Conservation (phyloP, 92 coral and sea anemone species). For the Virgularia gustaviana region DNA sequence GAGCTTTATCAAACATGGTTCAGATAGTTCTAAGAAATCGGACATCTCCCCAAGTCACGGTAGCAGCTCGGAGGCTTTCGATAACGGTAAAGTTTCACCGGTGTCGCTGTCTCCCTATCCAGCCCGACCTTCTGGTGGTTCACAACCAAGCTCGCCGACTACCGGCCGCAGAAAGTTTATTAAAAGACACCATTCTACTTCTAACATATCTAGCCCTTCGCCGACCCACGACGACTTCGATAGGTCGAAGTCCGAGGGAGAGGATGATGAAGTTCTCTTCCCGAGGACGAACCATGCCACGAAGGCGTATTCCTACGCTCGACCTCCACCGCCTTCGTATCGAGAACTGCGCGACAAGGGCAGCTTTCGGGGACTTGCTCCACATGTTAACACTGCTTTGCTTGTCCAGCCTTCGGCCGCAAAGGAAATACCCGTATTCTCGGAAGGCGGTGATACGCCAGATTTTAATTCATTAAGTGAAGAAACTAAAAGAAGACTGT, state of each 20-base stretch:
- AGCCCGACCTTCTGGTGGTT: neutral
- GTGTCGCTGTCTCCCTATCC: neutral
- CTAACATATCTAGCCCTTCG: constrained; percentile 21
- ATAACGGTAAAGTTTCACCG: constrained; percentile 19
- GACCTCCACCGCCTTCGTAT: constrained; percentile 97
- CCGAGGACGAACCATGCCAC: constrained; percentile 38
- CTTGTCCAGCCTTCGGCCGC: constrained; percentile 20
- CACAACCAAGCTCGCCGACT: constrained; percentile 23
- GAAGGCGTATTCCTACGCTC: constrained; percentile 92
- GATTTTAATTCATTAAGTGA: constrained; percentile 79
- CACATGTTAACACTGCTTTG: too few relatives aligned
- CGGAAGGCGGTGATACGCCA: constrained; percentile 39
- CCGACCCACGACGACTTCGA: constrained; percentile 17
- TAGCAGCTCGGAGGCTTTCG: neutral
- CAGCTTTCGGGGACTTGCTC: constrained; percentile 46
- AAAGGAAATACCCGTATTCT: constrained; percentile 21
- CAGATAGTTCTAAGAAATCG: constrained; percentile 16
- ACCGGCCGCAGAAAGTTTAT: constrained; percentile 28
- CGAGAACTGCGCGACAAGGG: constrained; percentile 59
- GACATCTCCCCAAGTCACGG: neutral
- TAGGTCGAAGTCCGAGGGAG: constrained; percentile 34
- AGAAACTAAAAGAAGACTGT: constrained; percentile 71
- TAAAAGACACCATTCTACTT: constrained; percentile 29
- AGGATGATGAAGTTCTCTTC: constrained; percentile 9
- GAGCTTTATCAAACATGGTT: constrained; percentile 13